Evolutionary conservation across 2,888 invertebrate species (phyloP).

Genomic region (Metallyticus violacea): DNA sequence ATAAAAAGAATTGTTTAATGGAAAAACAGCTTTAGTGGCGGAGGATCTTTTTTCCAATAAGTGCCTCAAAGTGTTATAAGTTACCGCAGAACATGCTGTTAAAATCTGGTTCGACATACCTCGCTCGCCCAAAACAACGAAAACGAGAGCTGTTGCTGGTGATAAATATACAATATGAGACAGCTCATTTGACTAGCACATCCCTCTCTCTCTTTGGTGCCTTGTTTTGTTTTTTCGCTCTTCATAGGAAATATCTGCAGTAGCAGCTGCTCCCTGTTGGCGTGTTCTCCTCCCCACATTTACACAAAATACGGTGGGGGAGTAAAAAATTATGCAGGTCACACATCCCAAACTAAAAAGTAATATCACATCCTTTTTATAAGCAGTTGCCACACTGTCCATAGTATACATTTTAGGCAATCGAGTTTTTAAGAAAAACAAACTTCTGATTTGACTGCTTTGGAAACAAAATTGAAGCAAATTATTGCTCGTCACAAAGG

Average conservation of each 20-base stretch:
- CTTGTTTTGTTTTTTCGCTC: neutral
- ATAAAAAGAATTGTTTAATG: too few relatives aligned
- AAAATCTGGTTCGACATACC: neutral
- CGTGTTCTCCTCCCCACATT: neutral
- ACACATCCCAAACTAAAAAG: neutral
- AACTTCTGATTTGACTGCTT: too few relatives aligned
- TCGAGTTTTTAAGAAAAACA: too few relatives aligned
- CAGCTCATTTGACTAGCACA: neutral
- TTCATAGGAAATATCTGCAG: neutral
- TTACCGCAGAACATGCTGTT: too few relatives aligned
- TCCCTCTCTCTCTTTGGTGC: neutral
- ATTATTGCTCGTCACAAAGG: too few relatives aligned
- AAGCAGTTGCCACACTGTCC: too few relatives aligned
- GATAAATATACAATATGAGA: neutral
- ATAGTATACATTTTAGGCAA: too few relatives aligned
- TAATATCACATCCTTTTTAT: too few relatives aligned
- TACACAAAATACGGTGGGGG: neutral
- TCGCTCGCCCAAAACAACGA: neutral
- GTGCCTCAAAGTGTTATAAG: too few relatives aligned
- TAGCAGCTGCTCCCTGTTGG: neutral
- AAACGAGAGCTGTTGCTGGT: neutral
- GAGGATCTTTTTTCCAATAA: too few relatives aligned
- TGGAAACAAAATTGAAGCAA: too few relatives aligned
- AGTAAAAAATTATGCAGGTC: neutral
- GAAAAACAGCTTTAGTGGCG: too few relatives aligned